Conservation (phyloP, 1,140 invertebrate genomes). For the Pogonomyrmex californicus region DNA sequence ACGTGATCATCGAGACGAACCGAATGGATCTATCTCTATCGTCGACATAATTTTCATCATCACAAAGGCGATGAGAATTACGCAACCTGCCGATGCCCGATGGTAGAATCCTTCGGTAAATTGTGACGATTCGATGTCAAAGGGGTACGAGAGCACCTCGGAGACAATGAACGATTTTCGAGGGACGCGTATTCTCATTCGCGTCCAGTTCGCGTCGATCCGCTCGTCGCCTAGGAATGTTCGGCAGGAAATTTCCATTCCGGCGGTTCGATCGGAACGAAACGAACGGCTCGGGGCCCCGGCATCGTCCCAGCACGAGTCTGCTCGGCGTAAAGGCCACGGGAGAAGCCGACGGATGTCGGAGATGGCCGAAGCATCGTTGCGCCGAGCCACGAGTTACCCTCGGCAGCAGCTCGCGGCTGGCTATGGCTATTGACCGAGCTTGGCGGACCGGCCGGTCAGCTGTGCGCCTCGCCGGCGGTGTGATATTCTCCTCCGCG, state of each 20-base stretch:
- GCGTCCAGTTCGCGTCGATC: constrained; percentile 23
- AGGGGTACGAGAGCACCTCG: not conserved
- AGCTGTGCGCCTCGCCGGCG: constrained; percentile 83
- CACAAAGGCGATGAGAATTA: not conserved
- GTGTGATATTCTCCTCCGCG: constrained; percentile 71
- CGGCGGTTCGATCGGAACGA: constrained; percentile 59
- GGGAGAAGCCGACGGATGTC: constrained; percentile 61
- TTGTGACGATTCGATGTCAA: not conserved
- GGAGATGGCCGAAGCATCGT: constrained; percentile 74
- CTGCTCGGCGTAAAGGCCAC: constrained; percentile 77
- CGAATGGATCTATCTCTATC: not conserved
- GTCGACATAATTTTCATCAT: constrained; percentile 1
- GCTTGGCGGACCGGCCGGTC: constrained; percentile 85
- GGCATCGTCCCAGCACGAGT: constrained; percentile 57
- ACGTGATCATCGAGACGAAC: not conserved
- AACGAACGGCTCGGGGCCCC: constrained; percentile 60
- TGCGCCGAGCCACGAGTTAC: constrained; percentile 74
- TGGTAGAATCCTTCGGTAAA: not conserved
- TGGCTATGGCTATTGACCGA: constrained; percentile 86
- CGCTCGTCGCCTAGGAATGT: constrained; percentile 30
- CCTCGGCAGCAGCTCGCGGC: constrained; percentile 77
- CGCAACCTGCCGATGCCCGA: not conserved
- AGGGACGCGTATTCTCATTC: not conserved
- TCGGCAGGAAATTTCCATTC: constrained; percentile 66
- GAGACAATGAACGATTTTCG: not conserved